A percentile compares a stretch with the other conserved stretches of the same genome.
phyloP scores from a whole-genome alignment of 1,140 invertebrate genomes.

The Cheumatopsyche charites region DNA sequence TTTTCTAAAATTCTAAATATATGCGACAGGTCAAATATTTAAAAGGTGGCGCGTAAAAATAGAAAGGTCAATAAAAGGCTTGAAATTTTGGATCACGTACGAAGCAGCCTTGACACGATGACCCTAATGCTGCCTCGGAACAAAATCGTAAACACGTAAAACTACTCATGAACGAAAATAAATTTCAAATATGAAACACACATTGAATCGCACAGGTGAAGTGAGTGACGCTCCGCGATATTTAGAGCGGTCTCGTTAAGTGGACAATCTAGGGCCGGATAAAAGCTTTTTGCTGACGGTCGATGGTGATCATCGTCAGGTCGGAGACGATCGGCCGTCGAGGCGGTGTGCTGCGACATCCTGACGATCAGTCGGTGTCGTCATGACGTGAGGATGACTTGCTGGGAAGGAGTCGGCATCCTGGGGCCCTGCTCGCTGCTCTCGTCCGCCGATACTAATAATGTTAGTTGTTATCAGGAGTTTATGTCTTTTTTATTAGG shows the following conservation, averaged over 20 bases:
- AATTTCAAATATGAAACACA: neutral
- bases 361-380: neutral
- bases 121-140: neutral
- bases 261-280: neutral
- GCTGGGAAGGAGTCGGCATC: conserved; percentile 61
- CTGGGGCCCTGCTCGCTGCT: conserved; percentile 60
- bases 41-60: conserved; percentile 17
- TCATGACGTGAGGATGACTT: conserved; percentile 55
- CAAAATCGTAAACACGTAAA: neutral
- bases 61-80: conserved; percentile 2
- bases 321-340: neutral
- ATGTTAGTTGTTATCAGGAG: conserved; percentile 53
- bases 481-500: neutral
- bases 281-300: neutral
- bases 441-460: conserved; percentile 57
- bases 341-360: neutral
- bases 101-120: conserved; percentile 2
- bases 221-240: neutral
- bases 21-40: conserved; percentile 5
- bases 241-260: neutral
- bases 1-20: conserved; percentile 16
- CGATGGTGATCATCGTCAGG: conserved; percentile 13
- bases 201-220: neutral
- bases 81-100: conserved; percentile 9
- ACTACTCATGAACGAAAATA: neutral